Evolutionary conservation across 2,888 invertebrate species (phyloP), one percentile per base, ranked within the genome.

Genomic region (Pristionchus entomophagus): DNA sequence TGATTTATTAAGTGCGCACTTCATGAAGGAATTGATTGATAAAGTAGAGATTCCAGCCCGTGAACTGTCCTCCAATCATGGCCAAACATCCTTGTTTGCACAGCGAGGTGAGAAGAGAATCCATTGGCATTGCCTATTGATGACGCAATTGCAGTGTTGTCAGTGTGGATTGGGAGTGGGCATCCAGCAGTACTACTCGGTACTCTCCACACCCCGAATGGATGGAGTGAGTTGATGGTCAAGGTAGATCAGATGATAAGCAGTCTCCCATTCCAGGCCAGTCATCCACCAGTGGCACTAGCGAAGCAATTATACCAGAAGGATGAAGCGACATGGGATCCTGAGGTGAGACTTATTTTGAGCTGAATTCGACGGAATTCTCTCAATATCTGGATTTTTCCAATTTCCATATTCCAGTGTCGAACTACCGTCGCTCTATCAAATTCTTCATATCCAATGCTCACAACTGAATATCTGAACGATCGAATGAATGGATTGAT

Each of bases 401-500:
- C n/a, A n/a, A n/a, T n/a, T n/a, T 45, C 45, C 45, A 45, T n/a
- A n/a, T 45, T 73, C n/a, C 26, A 73, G 73, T 41, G 38, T 4
- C 41, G 41, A 2, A 14, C 41, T 0, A 35, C 41, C 0, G 73
- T 73, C 12, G 32, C 73, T 6, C 45, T 73, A 19, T 73, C 73
- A 0, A 73, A 73, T 6, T 45, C 29, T 32, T 51, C 78, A 6
- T 80, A 80, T 51, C 78, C 78, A 49, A 49, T 80, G 51, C 32
- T 80, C 29, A 51, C 78, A 2, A 51, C 22, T 19, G 78, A 80
- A 32, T 80, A 51, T 32, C 14, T 80, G 17, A 22, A 80, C 6
- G 49, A 80, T 49, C 49, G 78, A 51, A 51, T 80, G 26, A 51
- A 49, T 29, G 78, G 49, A 80, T 22, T 80, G 26, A 80, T 80